Base-by-base conservation (phyloP, 2,888 invertebrate species). In the Mamestra brassicae region DNA sequence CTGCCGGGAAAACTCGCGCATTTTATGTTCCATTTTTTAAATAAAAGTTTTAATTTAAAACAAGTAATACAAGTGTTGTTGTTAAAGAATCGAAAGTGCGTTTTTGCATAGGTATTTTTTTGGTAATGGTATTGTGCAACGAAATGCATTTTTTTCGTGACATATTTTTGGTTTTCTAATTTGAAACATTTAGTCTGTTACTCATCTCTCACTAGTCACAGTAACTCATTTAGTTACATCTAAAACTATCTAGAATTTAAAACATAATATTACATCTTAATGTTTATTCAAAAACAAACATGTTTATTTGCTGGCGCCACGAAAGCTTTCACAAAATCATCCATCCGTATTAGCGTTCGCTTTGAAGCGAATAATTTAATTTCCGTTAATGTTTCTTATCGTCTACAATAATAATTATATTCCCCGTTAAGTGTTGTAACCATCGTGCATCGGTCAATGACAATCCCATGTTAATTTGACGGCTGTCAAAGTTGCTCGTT, bases 381-480 rank as follows among this genome's bases (percentile, higher is more conserved):
- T 92, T 93, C 90, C 92, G 91, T 93, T 93, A 92, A 92, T 91
- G 87, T 89, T 87, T 92, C 89, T 92, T 93, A 93, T 92, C 89
- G 80, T 76, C 85, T 83, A 85, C 90, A 93, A 93, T 93, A 89
- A 89, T 87, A 90, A 89, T 87, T 89, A 89, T 87, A 88, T 83
- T 85, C 72, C 78, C 88, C 91, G 93, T 90, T 93, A 93, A 93
- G 91, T 93, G 93, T 90, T 89, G 92, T 91, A 93, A 91, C 88
- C 86, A 86, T 88, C 88, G 85, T 86, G 88, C 87, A 87, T 89
- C 88, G 85, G 88, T 90, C 90, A 90, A 91, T 92, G 91, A 92
- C 94, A 92, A 92, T 92, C 87, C 85, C 85, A 92, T 93, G 95
- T 94, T 94, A 95, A 95, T 95, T 95, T 93, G 93, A 94, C 91